Base-by-base conservation (phyloP, 2,888 invertebrate species). In the Spatulosminthurus flaviceps region DNA sequence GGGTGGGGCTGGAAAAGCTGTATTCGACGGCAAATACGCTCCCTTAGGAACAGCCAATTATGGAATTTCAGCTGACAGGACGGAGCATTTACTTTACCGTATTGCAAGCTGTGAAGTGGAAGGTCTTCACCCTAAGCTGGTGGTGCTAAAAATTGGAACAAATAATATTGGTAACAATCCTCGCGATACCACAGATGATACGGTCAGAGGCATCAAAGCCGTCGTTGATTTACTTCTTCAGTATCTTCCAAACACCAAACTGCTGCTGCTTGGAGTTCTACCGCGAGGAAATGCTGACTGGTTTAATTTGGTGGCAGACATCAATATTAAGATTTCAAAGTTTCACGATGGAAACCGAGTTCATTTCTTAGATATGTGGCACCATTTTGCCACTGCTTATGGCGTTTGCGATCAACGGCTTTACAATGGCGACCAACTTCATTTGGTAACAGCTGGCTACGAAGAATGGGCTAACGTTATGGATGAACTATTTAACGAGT, bases 311-410 rank as follows among this genome's bases (percentile, higher is more conserved):
- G 64, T 80, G 1, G 16, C 66, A 0, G 71, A 69, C 28, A 80
- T 80, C 19, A 80, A 80, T 41, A 64, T 42, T 13, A 64, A 80
- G 70, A 75, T 80, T 24, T 71, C 80, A 2, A 67, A 80, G 51
- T 73, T 81, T 13, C 81, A 81, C 41, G 82, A 84, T 75, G 83
- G 82, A 22, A 76, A 77, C 1, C 78, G 77, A 5, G 77, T 84
- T 22, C 74, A 80, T 1, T 83, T 71, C 43, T 67, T 84, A 43
- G 83, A 85, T 77, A 83, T 85, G 84, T 82, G 77, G 26, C 64
- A 83, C 11, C 75, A 80, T n/a, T 84, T 83, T 41, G 81, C 81
- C 72, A 43, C 22, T 1, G 81, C 81, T 11, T 77, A 75, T 81
- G 78, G 80, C 21, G 64, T 29, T 24, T 81, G 82, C 16, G 66